Conservation (phyloP, 2,797 vertebrate genomes). For the Schizothorax lantsangensis region DNA sequence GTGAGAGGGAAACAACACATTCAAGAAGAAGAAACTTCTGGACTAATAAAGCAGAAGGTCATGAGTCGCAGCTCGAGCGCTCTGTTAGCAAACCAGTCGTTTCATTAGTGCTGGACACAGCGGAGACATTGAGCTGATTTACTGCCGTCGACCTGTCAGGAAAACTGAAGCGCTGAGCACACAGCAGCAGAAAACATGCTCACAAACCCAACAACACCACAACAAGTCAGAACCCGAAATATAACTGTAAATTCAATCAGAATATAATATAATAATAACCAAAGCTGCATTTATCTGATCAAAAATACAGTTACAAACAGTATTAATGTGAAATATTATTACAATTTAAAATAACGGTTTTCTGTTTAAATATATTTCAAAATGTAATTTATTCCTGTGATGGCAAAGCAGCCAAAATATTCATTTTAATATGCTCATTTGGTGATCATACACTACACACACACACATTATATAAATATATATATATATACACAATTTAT, state of each 20-base stretch:
- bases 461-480: no score
- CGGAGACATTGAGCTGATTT: slow-evolving; percentile 50
- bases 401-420: no score
- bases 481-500: no score
- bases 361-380: no score
- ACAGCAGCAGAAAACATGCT: neutral
- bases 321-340: no score
- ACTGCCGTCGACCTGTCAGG: slow-evolving; percentile 44
- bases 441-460: no score
- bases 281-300: no score
- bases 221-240: neutral
- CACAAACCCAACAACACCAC: neutral
- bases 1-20: neutral
- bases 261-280: neutral
- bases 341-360: no score
- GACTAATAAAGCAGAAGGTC: slow-evolving; percentile 7
- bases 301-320: no score
- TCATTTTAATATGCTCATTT: no score
- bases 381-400: no score
- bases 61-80: neutral
- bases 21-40: neutral
- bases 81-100: slow-evolving; percentile 30
- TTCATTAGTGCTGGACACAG: slow-evolving; percentile 47
- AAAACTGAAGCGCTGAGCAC: slow-evolving; percentile 7
- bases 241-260: neutral